Evolutionary conservation across 2,888 invertebrate genomes (phyloP), one percentile per base, ranked within the genome.

Genomic region (Serrognathus titanus): DNA sequence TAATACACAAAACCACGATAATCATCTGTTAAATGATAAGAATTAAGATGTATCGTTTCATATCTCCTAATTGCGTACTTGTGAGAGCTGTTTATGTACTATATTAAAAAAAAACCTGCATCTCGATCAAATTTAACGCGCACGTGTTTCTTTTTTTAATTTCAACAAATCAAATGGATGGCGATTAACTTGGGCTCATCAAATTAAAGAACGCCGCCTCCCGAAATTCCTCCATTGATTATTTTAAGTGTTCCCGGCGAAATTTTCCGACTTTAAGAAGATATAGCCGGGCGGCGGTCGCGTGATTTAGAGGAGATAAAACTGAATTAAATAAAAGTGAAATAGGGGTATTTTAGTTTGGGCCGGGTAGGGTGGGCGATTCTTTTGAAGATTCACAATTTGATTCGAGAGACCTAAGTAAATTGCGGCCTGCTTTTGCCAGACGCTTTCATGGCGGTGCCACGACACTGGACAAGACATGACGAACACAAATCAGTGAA

Each of bases 371-470:
- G 59, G 60, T 57, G 59, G 63, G 59, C 64, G 62, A 69, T 73
- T 69, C 75, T 73, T 76, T 76, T 77, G 75, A 76, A 75, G 75
- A 74, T 72, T 71, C 71, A 69, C 74, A 76, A 77, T 77, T 77
- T 73, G 71, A 75, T 74, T 75, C 73, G 61, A 65, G 62, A 63
- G 69, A 55, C 70, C 75, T 77, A 76, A 77, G 75, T 77, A 76
- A 77, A 77, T 77, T 77, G 76, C 75, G 76, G 75, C 70, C 71
- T 73, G 69, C 70, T 72, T 70, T 69, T 66, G 61, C 63, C 69
- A 65, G 66, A 66, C 68, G 70, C 65, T 69, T 70, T 69, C 68
- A 66, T 65, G 61, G 64, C 61, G 62, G 55, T 52, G 55, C 51
- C 53, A 51, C 16, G 43, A 43, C 43, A 3, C 16, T 20, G 11